Evolutionary conservation across 2,888 invertebrate species (phyloP).

Genomic region (Drosophila neotestacea): DNA sequence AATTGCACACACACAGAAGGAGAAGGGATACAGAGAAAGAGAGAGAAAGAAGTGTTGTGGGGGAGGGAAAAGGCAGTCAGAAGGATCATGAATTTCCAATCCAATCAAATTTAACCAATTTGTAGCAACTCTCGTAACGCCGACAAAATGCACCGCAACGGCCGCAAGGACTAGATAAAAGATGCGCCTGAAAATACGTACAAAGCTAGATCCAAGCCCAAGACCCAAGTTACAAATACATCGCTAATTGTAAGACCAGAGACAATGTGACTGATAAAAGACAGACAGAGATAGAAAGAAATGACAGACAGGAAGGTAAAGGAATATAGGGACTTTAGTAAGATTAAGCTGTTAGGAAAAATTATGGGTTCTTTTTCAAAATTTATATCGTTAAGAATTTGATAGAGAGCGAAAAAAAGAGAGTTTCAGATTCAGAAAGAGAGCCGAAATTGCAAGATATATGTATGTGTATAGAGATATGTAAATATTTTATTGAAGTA

Average conservation of each 20-base stretch:
- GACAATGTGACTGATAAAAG: conserved; percentile 4
- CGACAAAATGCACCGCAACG: conserved; percentile 28
- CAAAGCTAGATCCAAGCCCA: conserved; percentile 77
- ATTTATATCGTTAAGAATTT: background rate
- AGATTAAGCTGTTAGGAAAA: background rate
- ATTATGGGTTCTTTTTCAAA: too few relatives aligned
- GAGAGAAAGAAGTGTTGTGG: background rate
- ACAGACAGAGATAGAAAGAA: background rate
- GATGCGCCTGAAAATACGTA: conserved; percentile 74
- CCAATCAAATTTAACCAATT: conserved; percentile 19
- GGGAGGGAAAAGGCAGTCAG: background rate
- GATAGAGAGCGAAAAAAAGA: conserved; percentile 1
- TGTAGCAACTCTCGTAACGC: conserved; percentile 52
- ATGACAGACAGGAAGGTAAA: conserved; percentile 7
- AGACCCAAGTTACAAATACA: conserved; percentile 61
- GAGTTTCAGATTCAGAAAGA: conserved; percentile 2
- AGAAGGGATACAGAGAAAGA: background rate
- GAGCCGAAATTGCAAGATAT: conserved; percentile 45
- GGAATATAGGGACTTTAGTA: background rate
- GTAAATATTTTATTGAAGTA: conserved; percentile 71
- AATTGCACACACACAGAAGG: conserved; percentile 5
- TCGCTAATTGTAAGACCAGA: conserved; percentile 5
- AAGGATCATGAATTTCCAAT: conserved; percentile 18
- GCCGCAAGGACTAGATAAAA: conserved; percentile 41
- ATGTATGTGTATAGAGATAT: conserved; percentile 50